phyloP scores from a whole-genome alignment of 1,140 invertebrate species.

The Andrena cerasifolii region DNA sequence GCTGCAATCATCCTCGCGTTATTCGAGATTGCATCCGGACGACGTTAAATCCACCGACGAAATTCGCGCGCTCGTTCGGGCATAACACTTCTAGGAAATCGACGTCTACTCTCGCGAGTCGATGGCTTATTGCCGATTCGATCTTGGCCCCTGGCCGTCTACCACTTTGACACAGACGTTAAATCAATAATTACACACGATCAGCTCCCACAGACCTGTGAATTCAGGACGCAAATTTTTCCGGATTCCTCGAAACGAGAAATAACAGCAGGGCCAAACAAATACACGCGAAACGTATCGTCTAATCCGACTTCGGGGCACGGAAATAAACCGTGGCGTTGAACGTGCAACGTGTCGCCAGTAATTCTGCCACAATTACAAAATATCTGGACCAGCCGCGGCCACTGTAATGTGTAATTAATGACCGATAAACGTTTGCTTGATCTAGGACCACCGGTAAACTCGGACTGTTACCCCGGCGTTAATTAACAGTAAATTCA shows the following conservation, averaged over 20 bases:
- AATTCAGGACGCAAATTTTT: no score
- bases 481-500: slow-evolving; percentile 52
- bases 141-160: no score
- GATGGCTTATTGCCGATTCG: no score
- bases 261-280: no score
- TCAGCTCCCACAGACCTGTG: no score
- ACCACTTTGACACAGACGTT: no score
- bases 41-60: background rate
- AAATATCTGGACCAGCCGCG: slow-evolving; percentile 7
- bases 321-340: background rate
- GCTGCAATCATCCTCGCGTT: background rate
- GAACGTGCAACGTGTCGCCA: background rate
- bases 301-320: no score
- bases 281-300: no score
- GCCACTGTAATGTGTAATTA: background rate
- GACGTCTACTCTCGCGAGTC: background rate
- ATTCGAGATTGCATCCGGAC: background rate
- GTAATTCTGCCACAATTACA: slow-evolving; percentile 5
- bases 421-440: slow-evolving; percentile 27
- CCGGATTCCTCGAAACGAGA: no score
- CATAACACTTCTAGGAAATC: background rate
- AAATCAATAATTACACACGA: no score
- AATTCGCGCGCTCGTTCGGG: background rate
- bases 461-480: slow-evolving; percentile 2
- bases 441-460: slow-evolving; percentile 34